These are phyloP conservation scores for Australoheros facetus DNA, from an alignment of 2,797 vertebrate genomes.

Conservation along the genomic window DNA sequence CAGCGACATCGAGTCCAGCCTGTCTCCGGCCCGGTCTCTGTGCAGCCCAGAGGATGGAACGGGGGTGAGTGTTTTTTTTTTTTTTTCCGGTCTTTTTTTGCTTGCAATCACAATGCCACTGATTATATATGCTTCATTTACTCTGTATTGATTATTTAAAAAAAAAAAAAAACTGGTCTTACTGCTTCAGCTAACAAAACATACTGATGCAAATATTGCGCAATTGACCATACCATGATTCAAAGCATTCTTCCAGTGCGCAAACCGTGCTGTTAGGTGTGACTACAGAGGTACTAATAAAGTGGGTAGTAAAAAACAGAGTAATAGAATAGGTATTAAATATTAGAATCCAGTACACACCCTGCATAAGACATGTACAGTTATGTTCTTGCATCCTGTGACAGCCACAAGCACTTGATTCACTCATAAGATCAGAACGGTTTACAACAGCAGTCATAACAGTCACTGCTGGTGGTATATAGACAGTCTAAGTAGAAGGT, in stretches of 20 bases:
- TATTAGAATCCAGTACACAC: not conserved
- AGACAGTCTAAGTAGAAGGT: not conserved
- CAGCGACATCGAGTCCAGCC: slow-evolving; percentile 82
- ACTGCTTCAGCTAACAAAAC: not conserved
- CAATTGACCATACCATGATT: not conserved
- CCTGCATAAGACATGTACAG: not conserved
- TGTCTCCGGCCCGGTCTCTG: slow-evolving; percentile 68
- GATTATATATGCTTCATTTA: not conserved
- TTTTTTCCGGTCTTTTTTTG: not conserved
- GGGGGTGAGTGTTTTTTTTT: slow-evolving; percentile 77
- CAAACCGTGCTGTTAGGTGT: not conserved
- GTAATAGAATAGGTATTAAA: not conserved
- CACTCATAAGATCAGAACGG: not conserved
- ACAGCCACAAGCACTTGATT: not conserved
- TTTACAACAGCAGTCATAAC: not conserved
- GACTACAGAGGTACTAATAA: not conserved
- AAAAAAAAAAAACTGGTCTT: not conserved
- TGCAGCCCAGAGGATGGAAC: slow-evolving; percentile 81
- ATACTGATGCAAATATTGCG: not conserved
- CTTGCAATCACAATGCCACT: too few species aligned
- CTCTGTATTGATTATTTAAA: too few species aligned
- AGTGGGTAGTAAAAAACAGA: not conserved
- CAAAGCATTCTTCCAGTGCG: not conserved
- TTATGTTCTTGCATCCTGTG: not conserved
- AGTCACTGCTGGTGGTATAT: not conserved